Base-by-base conservation (phyloP, 2,888 invertebrate genomes). In the Dicyrtoma fusca region DNA sequence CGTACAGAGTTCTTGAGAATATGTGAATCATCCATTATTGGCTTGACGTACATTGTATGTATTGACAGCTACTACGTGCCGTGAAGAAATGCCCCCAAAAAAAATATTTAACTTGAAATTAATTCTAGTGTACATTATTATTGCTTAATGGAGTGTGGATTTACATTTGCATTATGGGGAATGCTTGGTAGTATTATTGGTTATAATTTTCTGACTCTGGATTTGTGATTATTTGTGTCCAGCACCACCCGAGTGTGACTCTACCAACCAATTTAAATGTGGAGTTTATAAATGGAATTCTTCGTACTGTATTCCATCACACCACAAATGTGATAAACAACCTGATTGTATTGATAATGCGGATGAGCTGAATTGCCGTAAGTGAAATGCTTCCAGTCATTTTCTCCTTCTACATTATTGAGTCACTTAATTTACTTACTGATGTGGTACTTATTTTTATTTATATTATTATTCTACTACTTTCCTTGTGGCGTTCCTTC, bases 181-280 rank as follows among this genome's bases (percentile, higher is more conserved):
- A 34, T 34, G 3, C 34, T 8, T 3, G 8, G 34, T 34, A 3
- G 34, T 34, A 34, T 34, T 5, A 5, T 5, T 3, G 34, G 34
- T 5, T 5, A 34, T 34, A 8, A 8, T 34, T 5, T 34, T 34
- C 34, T 34, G 34, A 34, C 34, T 8, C 34, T 34, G 34, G 8
- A 34, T 34, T 34, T 49, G 11, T 19, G 49, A 13, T 49, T 14
- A 19, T 19, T 49, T 49, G n/a, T 49, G 49, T 87, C 69, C 87
- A 96, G 96, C 95, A 73, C 94, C 97, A 69, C 97, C 97, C 42
- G 95, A 95, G 82, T 97, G 97, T 84, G 95, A 95, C 81, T 80
- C 82, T 13, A 92, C 93, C 0, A 92, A 92, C 1, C 94, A 96
- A 86, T 88, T 95, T 82, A 92, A 92, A 51, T 97, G 97, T 85